Evolutionary conservation across 1,140 invertebrate species (phyloP).

Genomic region (Dendroctonus ponderosae): DNA sequence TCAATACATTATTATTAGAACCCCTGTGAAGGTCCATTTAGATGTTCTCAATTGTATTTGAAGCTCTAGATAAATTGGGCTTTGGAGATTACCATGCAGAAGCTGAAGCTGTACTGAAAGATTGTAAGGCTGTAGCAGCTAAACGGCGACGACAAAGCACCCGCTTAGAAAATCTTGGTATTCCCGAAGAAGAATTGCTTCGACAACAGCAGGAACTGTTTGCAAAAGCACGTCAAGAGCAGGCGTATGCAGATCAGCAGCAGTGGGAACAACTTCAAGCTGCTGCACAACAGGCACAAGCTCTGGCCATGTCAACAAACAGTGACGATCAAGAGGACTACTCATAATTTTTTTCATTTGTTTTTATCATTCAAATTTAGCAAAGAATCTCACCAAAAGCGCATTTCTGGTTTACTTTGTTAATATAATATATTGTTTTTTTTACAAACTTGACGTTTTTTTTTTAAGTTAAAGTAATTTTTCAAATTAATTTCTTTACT

Average conservation of each 20-base stretch:
- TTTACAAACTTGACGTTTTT: no score
- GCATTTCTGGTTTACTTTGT: no score
- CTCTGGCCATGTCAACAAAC: slow-evolving; percentile 49
- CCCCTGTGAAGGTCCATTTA: no score
- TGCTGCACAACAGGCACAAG: slow-evolving; percentile 54
- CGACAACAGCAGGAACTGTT: slow-evolving; percentile 97
- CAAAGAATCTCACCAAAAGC: no score
- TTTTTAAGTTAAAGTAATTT: no score
- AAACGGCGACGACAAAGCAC: slow-evolving; percentile 92
- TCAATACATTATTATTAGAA: no score
- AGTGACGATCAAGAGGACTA: slow-evolving; percentile 58
- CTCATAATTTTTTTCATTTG: slow-evolving; percentile 24
- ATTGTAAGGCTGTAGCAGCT: slow-evolving; percentile 94
- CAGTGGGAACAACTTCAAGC: slow-evolving; percentile 85
- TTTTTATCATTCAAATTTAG: background rate
- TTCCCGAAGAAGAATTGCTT: slow-evolving; percentile 96
- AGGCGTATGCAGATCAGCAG: slow-evolving; percentile 82
- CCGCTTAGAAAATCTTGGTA: slow-evolving; percentile 91
- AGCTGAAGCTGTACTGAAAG: slow-evolving; percentile 89
- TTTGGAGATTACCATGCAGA: slow-evolving; percentile 92
- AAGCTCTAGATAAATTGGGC: slow-evolving; percentile 88
- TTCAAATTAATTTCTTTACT: no score
- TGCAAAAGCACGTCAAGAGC: slow-evolving; percentile 90
- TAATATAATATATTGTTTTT: no score
- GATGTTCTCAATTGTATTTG: background rate